Base-by-base conservation (phyloP, 2,797 vertebrate species). In the Sparidentex hasta region DNA sequence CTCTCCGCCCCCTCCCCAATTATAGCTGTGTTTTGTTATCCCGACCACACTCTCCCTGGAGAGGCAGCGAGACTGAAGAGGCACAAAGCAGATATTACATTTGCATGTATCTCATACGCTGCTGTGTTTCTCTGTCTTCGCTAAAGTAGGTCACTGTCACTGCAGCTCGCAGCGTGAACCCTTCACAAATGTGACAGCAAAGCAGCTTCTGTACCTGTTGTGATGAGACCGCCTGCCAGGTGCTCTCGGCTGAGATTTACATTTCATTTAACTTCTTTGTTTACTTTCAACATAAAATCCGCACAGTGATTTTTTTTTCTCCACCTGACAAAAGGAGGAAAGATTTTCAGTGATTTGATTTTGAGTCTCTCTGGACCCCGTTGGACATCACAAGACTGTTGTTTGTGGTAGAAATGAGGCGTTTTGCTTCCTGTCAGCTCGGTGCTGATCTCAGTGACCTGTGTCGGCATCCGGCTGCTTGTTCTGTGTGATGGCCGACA, bases 61-160 rank as follows among this genome's bases (percentile, higher is more conserved):
- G 82, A 82, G 33, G 51, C 59, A 69, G 77, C 29, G 65, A 70
- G 66, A 58, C 54, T 11, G 78, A 62, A 18, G 64, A 65, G 44
- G 43, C 76, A 50, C 71, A 70, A 18, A 76, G 76, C 12, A 78
- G 65, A 76, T 79, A 48, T 56, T 41, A 57, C 57, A 82, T 81
- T 77, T 69, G 76, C 85, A 80, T 87, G 70, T 57, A 20, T 74
- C 63, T 80, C 56, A 21, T 51, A 47, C 27, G 58, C 62, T 2
- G 17, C 20, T 20, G 1, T 71, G 11, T 68, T 54, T 76, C 38
- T 62, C 17, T 20, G 20, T 68, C 57, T 78, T 65, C 56, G 75
- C 47, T 62, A 61, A 90, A 91, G 81, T 91, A 87, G 85, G 85
- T 88, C 87, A 88, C 76, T 38, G 71, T 71, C 69, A 2, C 68